Conservation (phyloP, 2,113 vertebrate species). For the Neolamprologus fasciatus region DNA sequence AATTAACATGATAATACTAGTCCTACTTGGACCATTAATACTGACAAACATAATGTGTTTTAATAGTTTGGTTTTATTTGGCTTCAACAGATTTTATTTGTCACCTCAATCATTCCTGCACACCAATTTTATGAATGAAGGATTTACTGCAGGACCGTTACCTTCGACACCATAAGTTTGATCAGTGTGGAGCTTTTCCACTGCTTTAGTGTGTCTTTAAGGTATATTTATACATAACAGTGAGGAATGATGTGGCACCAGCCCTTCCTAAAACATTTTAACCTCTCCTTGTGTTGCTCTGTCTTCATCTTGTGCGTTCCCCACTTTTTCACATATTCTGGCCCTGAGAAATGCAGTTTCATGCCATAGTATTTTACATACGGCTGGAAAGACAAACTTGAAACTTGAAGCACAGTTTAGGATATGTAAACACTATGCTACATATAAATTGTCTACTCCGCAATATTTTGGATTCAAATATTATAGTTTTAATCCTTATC, state of each 20-base stretch:
- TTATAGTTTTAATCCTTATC: background rate
- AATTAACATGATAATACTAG: background rate
- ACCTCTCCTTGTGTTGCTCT: background rate
- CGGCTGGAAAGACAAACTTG: background rate
- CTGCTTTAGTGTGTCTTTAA: background rate
- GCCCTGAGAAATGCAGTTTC: background rate
- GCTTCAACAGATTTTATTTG: background rate
- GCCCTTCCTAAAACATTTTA: background rate
- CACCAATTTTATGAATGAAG: background rate
- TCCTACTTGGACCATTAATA: background rate
- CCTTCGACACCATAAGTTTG: fast-evolving
- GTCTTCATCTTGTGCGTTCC: background rate
- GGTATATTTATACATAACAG: background rate
- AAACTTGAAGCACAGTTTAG: background rate
- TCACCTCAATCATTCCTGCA: background rate
- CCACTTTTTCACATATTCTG: background rate
- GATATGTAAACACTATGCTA: background rate
- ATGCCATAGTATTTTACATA: background rate
- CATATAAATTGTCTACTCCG: background rate
- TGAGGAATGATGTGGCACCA: background rate
- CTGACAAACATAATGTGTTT: background rate
- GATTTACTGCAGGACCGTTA: background rate
- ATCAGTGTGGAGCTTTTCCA: background rate
- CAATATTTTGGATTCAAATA: background rate
- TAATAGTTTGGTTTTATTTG: background rate